Percentiles rank a stretch among this genome's conserved stretches.
Conservation (phyloP, 1,140 invertebrate genomes). For the Drosophila athabasca region DNA sequence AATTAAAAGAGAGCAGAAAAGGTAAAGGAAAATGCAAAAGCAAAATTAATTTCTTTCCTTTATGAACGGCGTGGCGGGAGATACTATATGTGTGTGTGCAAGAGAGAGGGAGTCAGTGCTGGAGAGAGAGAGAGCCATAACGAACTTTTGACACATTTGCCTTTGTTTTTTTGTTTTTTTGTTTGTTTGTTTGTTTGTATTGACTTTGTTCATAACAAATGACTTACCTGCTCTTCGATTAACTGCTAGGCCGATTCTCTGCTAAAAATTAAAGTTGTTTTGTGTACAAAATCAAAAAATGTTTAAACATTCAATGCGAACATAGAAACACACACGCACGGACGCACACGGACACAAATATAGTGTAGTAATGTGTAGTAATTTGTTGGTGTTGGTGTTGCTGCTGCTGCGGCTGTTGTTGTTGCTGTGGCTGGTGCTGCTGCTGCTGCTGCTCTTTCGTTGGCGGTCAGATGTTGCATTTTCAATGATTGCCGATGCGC, state of each 20-base stretch:
- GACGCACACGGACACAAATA: conserved; percentile 29
- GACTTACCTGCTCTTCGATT: conserved; percentile 60
- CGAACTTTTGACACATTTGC: conserved; percentile 63
- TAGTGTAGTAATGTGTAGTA: conserved; percentile 45
- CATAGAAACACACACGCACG: conserved; percentile 49
- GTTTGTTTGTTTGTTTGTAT: not conserved
- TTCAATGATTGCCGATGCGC: conserved; percentile 19
- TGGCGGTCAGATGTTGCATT: conserved; percentile 37
- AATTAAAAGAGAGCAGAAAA: conserved; percentile 65
- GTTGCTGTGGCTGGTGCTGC: conserved; percentile 38
- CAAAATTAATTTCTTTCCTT: conserved; percentile 58
- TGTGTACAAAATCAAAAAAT: conserved; percentile 50
- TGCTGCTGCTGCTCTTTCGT: conserved; percentile 44
- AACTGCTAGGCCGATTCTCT: conserved; percentile 16
- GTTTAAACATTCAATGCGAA: conserved; percentile 75
- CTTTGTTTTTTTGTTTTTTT: conserved; percentile 17
- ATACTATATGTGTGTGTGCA: not conserved
- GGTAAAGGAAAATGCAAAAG: conserved; percentile 37
- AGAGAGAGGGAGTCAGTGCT: conserved; percentile 1
- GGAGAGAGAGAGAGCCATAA: conserved; percentile 28
- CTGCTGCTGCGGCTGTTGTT: conserved; percentile 43
- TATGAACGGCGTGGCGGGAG: conserved; percentile 42
- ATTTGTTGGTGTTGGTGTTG: conserved; percentile 44
- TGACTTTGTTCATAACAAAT: conserved; percentile 62
- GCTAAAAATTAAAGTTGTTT: conserved; percentile 15